Evolutionary conservation across 1,140 invertebrate species (phyloP).

Genomic region (Papilio polytes): DNA sequence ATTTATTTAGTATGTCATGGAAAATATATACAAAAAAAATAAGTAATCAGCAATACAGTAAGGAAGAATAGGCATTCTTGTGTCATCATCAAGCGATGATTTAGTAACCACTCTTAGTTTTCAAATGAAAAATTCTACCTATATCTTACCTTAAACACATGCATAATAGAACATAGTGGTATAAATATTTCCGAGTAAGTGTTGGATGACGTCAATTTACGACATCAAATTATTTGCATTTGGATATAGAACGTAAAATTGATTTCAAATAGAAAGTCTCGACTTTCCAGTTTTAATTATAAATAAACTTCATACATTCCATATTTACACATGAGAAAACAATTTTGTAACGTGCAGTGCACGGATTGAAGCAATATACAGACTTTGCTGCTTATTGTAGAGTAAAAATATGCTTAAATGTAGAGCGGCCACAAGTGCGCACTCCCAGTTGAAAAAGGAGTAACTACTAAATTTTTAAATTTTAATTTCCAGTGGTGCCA

Average conservation of each 20-base stretch:
- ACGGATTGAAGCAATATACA: constrained; percentile 12
- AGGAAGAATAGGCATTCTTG: too few relatives aligned
- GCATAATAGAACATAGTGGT: too few relatives aligned
- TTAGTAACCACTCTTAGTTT: too few relatives aligned
- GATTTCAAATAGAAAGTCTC: neutral
- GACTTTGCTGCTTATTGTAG: constrained; percentile 11
- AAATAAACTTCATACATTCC: neutral
- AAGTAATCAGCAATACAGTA: too few relatives aligned
- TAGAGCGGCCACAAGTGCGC: constrained; percentile 21
- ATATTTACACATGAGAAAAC: constrained; percentile 24
- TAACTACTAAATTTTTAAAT: constrained; percentile 18
- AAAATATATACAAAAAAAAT: neutral
- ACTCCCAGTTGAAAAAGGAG: constrained; percentile 10
- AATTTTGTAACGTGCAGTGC: constrained; percentile 22
- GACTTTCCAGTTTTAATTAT: neutral
- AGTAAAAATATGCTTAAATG: constrained; percentile 26
- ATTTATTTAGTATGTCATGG: neutral
- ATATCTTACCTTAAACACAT: too few relatives aligned
- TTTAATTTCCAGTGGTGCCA: constrained; percentile 20
- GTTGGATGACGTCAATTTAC: too few relatives aligned
- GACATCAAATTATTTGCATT: neutral
- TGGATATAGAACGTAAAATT: neutral
- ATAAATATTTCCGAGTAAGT: too few relatives aligned
- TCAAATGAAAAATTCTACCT: too few relatives aligned
- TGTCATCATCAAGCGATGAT: too few relatives aligned